Evolutionary conservation across 2,888 invertebrate species (phyloP), one percentile per base, ranked within the genome.

Genomic region (Celastrina argiolus): DNA sequence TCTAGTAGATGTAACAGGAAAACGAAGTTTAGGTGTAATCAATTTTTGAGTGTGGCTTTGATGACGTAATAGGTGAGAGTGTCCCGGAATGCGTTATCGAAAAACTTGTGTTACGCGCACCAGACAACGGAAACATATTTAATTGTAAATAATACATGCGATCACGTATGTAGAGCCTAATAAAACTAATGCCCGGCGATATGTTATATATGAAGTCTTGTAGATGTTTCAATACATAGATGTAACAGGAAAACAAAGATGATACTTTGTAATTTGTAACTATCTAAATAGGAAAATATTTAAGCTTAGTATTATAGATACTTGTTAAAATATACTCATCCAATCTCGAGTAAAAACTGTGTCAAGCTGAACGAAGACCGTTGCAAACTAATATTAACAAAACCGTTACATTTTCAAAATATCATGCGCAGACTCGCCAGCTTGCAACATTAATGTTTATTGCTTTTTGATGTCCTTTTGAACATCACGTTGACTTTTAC

Each of bases 111-210:
- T n/a, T n/a, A n/a, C n/a, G n/a, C n/a, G n/a, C n/a, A n/a, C n/a
- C n/a, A n/a, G n/a, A n/a, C n/a, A n/a, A n/a, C n/a, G n/a, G n/a
- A n/a, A n/a, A n/a, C n/a, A n/a, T n/a, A n/a, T n/a, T n/a, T n/a
- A n/a, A n/a, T n/a, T n/a, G n/a, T n/a, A n/a, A n/a, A n/a, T n/a
- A n/a, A n/a, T n/a, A 73, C 81, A 72, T 84, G 85, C 85, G 79
- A 84, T 75, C 84, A 81, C 79, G 81, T 45, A 78, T 81, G 72
- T 74, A 76, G 78, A 39, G 56, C n/a, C 63, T 61, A 67, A 66
- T 68, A 65, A 66, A 66, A 69, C 61, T 67, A 36, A 28, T 42
- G 63, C 42, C 41, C 14, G 63, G 45, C 28, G 64, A 42, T n/a
- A 56, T 28, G n/a, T 28, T 28, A 56, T 14, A 26, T 45, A 16